These are phyloP conservation scores for Fulmarus glacialis DNA, from an alignment of 2,113 vertebrate genomes.

Conservation along the genomic window DNA sequence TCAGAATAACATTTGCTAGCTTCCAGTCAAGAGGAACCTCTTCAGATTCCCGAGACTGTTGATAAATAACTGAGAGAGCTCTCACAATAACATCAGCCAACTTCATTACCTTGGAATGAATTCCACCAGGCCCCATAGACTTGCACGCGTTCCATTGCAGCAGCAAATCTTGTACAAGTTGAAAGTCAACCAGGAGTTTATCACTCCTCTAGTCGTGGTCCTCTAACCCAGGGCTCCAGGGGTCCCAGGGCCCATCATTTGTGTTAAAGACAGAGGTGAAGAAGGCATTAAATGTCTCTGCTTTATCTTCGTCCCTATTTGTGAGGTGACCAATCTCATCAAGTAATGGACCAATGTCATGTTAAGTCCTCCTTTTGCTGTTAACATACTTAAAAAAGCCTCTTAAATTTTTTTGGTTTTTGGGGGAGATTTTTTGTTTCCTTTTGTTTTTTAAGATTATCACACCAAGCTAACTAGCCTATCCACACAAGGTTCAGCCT, in stretches of 20 bases:
- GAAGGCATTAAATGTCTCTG: background rate
- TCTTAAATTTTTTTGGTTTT: background rate
- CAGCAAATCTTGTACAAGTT: background rate
- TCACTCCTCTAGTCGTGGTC: background rate
- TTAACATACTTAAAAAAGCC: background rate
- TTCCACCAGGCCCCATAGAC: background rate
- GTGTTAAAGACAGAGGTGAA: background rate
- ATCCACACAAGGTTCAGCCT: background rate
- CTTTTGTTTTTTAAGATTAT: background rate
- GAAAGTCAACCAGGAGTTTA: background rate
- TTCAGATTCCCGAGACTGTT: background rate
- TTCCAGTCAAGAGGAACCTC: background rate
- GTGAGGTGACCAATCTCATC: background rate
- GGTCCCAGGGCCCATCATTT: background rate
- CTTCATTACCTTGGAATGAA: background rate
- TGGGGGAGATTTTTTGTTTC: background rate
- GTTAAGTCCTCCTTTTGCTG: background rate
- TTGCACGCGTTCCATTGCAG: background rate
- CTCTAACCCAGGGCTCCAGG: background rate
- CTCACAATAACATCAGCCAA: background rate
- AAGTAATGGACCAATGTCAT: background rate
- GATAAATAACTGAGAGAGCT: background rate
- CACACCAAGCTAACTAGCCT: background rate
- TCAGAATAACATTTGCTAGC: background rate
- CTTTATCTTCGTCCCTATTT: background rate